Conservation (phyloP, 2,888 invertebrate species). For the Asteroscopus sphinx region DNA sequence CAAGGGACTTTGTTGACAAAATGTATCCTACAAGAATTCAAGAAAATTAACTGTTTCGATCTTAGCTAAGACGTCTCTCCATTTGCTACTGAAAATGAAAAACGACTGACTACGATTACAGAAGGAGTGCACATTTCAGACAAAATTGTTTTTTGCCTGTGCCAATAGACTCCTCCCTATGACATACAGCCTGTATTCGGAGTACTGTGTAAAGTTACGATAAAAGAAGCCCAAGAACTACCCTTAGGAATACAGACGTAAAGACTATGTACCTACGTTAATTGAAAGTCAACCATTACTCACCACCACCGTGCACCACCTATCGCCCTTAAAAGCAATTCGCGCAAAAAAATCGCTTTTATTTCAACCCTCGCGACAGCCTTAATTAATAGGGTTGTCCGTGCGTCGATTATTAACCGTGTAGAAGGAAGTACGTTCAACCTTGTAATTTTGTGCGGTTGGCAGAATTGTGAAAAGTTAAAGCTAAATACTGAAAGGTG, state of each 20-base stretch:
- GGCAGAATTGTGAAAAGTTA: constrained; percentile 33
- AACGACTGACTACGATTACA: no score
- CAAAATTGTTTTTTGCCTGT: no score
- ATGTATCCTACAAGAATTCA: no score
- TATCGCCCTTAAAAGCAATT: constrained; percentile 30
- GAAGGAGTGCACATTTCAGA: no score
- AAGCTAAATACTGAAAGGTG: constrained; percentile 14
- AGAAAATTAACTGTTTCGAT: no score
- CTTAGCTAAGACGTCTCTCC: no score
- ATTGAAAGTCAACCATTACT: constrained; percentile 23
- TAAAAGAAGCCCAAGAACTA: no score
- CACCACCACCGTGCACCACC: constrained; percentile 1
- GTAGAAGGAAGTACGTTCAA: constrained; percentile 34
- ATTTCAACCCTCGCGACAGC: constrained; percentile 37
- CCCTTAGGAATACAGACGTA: not conserved
- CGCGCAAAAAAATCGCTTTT: constrained; percentile 48
- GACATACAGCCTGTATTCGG: no score
- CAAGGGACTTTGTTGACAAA: no score
- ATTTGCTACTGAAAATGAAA: no score
- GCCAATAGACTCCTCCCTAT: no score
- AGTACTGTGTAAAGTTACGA: no score
- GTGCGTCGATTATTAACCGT: constrained; percentile 30
- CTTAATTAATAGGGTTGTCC: constrained; percentile 54
- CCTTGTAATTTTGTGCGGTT: constrained; percentile 36
- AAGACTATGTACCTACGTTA: constrained; percentile 9